Percentiles rank a stretch among this genome's conserved stretches.
Evolutionary conservation across 2,888 invertebrate genomes (phyloP).

Genomic region (Epistrophe grossulariae): DNA sequence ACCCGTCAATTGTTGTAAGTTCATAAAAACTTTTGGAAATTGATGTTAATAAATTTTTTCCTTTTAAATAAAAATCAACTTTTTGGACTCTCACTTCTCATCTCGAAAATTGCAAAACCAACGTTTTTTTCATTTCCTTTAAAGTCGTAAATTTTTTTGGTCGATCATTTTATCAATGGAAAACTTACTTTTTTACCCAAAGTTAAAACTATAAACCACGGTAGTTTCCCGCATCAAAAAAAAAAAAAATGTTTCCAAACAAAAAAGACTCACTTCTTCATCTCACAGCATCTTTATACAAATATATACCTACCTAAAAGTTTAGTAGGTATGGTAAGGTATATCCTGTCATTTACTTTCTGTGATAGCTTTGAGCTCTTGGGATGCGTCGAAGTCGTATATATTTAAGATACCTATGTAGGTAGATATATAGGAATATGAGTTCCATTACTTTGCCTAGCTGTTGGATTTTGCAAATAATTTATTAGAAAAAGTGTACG

Average conservation of each 20-base stretch:
- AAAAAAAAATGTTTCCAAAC: not conserved
- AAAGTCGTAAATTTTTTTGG: not conserved
- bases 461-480: constrained; percentile 28
- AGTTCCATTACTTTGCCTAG: constrained; percentile 14
- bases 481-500: constrained; percentile 26
- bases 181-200: not conserved
- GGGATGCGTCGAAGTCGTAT: not conserved
- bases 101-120: not conserved
- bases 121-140: not conserved
- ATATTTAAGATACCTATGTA: not conserved
- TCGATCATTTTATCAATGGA: not conserved
- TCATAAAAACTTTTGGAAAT: too few relatives aligned
- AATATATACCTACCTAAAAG: not conserved
- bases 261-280: not conserved
- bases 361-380: constrained; percentile 8
- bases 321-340: not conserved
- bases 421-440: not conserved
- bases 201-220: not conserved
- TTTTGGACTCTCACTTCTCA: not conserved
- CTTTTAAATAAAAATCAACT: not conserved
- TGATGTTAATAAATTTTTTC: too few relatives aligned
- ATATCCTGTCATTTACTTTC: constrained; percentile 38
- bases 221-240: not conserved
- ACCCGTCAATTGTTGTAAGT: too few relatives aligned
- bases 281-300: not conserved